A percentile compares a stretch with the other conserved stretches of the same genome.
Evolutionary conservation across 2,888 invertebrate species (phyloP).

Genomic region (Antheraea yamamai): DNA sequence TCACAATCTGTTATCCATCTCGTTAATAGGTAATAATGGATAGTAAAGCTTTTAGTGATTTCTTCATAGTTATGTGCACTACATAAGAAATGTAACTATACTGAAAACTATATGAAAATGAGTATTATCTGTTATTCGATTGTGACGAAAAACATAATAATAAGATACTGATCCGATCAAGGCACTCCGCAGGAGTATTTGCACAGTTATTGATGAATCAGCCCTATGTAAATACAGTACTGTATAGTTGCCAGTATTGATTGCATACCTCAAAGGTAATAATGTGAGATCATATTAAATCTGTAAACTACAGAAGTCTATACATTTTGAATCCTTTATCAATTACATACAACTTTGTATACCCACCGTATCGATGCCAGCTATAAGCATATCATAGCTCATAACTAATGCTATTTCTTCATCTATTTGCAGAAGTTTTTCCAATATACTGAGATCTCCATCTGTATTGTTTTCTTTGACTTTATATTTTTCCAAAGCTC

Average conservation of each 20-base stretch:
- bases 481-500: conserved; percentile 47
- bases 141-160: no score
- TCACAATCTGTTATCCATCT: no score
- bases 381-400: conserved; percentile 85
- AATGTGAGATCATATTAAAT: not conserved
- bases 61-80: no score
- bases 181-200: no score
- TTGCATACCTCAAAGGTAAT: not conserved
- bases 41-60: no score
- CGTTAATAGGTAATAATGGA: no score
- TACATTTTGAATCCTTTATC: not conserved
- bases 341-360: not conserved
- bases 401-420: conserved; percentile 83
- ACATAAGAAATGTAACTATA: no score
- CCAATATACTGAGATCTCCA: conserved; percentile 80
- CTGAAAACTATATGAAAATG: no score
- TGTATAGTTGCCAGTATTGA: not conserved
- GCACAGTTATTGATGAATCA: not conserved
- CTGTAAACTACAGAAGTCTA: not conserved
- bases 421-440: conserved; percentile 82
- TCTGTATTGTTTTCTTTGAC: conserved; percentile 33
- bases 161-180: no score
- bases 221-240: not conserved
- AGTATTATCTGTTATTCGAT: no score
- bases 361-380: conserved; percentile 86